Conservation (phyloP, 1,140 invertebrate species). For the Hetaerina americana region DNA sequence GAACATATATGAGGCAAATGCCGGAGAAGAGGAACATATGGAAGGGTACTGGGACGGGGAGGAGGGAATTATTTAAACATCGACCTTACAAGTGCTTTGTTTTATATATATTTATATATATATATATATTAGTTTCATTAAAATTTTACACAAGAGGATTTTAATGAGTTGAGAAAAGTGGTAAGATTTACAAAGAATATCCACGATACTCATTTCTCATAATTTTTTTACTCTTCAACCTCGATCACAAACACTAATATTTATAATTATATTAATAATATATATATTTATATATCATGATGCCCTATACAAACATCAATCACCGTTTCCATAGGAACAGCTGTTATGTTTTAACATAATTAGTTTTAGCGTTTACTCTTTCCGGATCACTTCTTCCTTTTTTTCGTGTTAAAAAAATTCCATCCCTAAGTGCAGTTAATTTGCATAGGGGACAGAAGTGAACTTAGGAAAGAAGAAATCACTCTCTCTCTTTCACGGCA, state of each 20-base stretch:
- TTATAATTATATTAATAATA: constrained; percentile 1
- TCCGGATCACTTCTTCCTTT: background rate
- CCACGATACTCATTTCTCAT: background rate
- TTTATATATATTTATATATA: no score
- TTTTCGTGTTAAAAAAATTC: background rate
- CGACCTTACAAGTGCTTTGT: background rate
- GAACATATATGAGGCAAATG: no score
- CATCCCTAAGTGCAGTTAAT: no score
- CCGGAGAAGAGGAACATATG: background rate
- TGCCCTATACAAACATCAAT: background rate
- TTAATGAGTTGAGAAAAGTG: background rate
- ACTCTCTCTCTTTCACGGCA: no score
- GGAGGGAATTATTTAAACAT: background rate
- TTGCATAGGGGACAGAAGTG: no score
- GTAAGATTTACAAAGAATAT: background rate
- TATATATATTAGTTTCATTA: constrained; percentile 1
- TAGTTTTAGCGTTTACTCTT: no score
- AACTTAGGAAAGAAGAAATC: no score
- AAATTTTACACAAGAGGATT: background rate
- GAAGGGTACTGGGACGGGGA: background rate
- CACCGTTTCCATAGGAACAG: background rate
- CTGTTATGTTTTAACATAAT: background rate
- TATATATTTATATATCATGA: background rate
- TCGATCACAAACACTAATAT: background rate
- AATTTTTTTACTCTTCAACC: no score